Evolutionary conservation across 2,113 vertebrate species (phyloP), one percentile per base, ranked within the genome.

Genomic region (Bucco capensis): DNA sequence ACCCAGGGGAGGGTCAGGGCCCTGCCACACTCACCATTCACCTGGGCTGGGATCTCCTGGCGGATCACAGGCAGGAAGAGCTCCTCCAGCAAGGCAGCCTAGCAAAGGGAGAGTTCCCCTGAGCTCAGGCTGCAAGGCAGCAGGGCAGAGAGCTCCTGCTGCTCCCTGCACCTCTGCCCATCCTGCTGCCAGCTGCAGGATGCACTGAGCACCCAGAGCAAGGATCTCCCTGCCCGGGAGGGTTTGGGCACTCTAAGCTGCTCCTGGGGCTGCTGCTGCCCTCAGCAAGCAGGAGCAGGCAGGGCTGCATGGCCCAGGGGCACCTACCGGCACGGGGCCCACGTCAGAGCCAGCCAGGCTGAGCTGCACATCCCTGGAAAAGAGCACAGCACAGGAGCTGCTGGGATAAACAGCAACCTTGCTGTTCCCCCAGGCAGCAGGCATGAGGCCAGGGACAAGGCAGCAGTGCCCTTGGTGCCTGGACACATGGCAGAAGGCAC

Each of bases 301-400:
- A 1, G 16, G 33, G 30, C 8, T 25, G 37, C 2, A 0, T 1
- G 30, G 51, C 12, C 46, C 67, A 35, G 42, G 37, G 44, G 25
- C 5, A 95, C 95, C 74, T 84, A 96, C 95, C 91, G 76, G 57
- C 14, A 96, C 42, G 0, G 93, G 74, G 24, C 95, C 95, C 81
- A 96, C 91, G 0, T 93, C 50, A 4, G 95, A 96, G 77, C 89
- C 17, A 9, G 92, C 94, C 81, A 96, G 81, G 77, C 91, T 96
- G 83, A 96, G 69, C 61, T 90, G 61, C 1, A 33, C 2, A 6
- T 84, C 58, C 49, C 95, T 96, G 89, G 22, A 86, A 95, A 84
- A 82, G 56, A 61, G 83, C 4, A 42, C 40, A 16, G 50, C 25
- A 40, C 37, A 49, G 38, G 53, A 47, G 9, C 33, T 51, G 81